phyloP scores from a whole-genome alignment of 1,140 invertebrate genomes.

The Macrobrachium rosenbergii region DNA sequence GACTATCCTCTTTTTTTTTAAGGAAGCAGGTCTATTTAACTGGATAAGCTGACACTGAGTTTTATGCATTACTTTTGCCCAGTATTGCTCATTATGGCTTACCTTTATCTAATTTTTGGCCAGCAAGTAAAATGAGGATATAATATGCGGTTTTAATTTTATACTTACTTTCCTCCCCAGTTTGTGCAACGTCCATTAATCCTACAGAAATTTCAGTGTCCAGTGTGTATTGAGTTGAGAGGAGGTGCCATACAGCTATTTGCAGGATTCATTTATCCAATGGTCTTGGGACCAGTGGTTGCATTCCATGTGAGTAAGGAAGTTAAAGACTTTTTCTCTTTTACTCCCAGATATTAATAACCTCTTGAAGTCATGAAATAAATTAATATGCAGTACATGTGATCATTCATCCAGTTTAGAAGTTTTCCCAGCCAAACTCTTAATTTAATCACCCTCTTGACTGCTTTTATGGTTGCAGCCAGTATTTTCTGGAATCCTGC shows the following conservation, averaged over 20 bases:
- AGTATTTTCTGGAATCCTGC: too few species aligned
- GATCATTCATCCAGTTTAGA: too few species aligned
- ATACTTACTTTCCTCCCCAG: constrained; percentile 3
- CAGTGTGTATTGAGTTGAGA: constrained; percentile 37
- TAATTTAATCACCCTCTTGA: too few species aligned
- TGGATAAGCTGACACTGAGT: too few species aligned
- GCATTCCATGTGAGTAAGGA: constrained; percentile 32
- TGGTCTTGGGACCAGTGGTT: constrained; percentile 22
- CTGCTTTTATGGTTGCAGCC: too few species aligned
- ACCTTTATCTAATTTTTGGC: too few species aligned
- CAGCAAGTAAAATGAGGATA: not conserved
- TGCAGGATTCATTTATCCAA: constrained; percentile 32
- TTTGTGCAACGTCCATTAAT: constrained; percentile 38
- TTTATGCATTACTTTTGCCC: too few species aligned
- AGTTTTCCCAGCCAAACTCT: too few species aligned
- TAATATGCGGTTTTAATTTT: not conserved
- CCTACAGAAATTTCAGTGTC: constrained; percentile 33
- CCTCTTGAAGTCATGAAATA: not conserved
- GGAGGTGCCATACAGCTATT: constrained; percentile 37
- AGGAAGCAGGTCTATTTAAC: too few species aligned
- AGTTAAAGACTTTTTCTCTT: not conserved
- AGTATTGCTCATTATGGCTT: too few species aligned
- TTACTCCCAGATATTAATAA: not conserved
- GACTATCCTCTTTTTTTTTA: too few species aligned
- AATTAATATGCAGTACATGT: not conserved